Evolutionary conservation across 2,888 invertebrate species (phyloP).

Genomic region (Tetanocera ferruginea): DNA sequence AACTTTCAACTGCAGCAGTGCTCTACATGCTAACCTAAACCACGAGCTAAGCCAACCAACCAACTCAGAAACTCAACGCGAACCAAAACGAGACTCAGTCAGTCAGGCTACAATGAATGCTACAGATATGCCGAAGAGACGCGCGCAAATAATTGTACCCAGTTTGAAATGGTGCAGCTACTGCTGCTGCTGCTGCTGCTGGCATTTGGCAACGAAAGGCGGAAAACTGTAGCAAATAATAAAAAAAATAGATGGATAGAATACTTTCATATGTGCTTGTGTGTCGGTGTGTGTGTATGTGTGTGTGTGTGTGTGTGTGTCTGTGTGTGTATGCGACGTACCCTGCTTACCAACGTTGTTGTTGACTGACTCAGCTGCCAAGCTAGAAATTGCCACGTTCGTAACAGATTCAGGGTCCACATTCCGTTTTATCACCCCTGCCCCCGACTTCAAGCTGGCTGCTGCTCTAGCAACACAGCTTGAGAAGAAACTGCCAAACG

Average conservation of each 20-base stretch:
- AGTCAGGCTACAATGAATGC: background rate
- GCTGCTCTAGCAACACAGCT: background rate
- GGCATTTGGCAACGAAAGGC: slow-evolving; percentile 31
- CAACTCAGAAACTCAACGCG: background rate
- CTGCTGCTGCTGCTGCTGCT: background rate
- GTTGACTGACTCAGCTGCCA: slow-evolving; percentile 33
- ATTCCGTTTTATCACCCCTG: background rate
- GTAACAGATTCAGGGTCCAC: slow-evolving; percentile 18
- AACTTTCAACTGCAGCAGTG: slow-evolving; percentile 38
- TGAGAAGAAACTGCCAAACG: slow-evolving; percentile 34
- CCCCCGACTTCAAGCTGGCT: background rate
- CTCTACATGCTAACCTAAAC: background rate
- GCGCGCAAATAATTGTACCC: slow-evolving; percentile 28
- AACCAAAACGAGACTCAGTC: background rate
- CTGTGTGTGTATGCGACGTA: slow-evolving; percentile 1
- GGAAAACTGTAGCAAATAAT: background rate
- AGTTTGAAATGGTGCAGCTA: background rate
- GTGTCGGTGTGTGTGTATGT: background rate
- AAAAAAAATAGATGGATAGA: background rate
- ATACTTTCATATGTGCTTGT: background rate
- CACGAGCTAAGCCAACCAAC: background rate
- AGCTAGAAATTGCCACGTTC: slow-evolving; percentile 37
- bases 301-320: too few relatives aligned
- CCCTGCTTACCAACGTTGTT: slow-evolving; percentile 5
- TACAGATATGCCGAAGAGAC: background rate